Evolutionary conservation across 2,797 vertebrate genomes (phyloP).

Genomic region (Merluccius polli): DNA sequence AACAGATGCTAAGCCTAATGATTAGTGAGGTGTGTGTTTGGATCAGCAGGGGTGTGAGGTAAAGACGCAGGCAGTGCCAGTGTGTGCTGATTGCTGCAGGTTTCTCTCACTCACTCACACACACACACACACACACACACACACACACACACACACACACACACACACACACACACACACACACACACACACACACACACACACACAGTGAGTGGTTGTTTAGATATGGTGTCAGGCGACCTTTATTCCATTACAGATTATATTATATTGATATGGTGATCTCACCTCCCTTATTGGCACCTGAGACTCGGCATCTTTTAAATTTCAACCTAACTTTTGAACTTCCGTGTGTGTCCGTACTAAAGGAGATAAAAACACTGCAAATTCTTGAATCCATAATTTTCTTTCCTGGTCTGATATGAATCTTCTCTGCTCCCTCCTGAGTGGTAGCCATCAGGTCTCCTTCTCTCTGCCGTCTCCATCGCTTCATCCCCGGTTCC

Average conservation of each 20-base stretch:
- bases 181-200: constrained; percentile 11
- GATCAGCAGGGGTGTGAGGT: not conserved
- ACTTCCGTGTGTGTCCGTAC: constrained; percentile 15
- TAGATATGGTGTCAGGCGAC: constrained; percentile 37
- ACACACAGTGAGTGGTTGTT: constrained; percentile 24
- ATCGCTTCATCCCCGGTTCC: constrained; percentile 9
- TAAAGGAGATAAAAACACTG: constrained; percentile 8
- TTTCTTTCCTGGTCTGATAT: constrained; percentile 3
- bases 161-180: constrained; percentile 19
- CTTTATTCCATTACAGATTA: constrained; percentile 59
- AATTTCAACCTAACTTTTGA: not conserved
- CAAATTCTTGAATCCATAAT: constrained; percentile 9
- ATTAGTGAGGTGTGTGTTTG: constrained; percentile 8
- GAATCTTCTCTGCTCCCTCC: constrained; percentile 17
- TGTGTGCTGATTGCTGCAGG: constrained; percentile 47
- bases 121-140: constrained; percentile 10
- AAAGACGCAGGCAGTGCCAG: constrained; percentile 10
- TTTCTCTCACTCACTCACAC: constrained; percentile 25
- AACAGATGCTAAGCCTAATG: constrained; percentile 18
- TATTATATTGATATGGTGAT: constrained; percentile 51
- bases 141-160: constrained; percentile 18
- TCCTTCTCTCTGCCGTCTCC: not conserved
- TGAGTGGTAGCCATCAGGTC: constrained; percentile 32
- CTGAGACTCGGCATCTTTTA: not conserved
- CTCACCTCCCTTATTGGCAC: constrained; percentile 20